phyloP scores from a whole-genome alignment of 2,113 vertebrate species.

The Phaethon lepturus region DNA sequence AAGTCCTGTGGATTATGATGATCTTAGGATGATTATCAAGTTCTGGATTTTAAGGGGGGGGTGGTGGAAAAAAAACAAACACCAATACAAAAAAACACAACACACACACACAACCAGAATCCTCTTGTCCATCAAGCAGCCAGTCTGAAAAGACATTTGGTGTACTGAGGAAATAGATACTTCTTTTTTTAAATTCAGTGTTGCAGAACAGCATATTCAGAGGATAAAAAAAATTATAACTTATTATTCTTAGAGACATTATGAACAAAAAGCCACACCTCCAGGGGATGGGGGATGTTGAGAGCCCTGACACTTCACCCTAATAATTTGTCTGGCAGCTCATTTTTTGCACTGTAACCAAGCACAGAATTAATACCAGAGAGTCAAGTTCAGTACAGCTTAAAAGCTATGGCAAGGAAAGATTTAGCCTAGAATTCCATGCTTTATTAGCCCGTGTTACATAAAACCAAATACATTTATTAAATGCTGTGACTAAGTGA shows the following conservation, averaged over 20 bases:
- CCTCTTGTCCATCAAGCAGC: background rate
- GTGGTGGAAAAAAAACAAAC: too few relatives aligned
- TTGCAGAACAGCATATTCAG: background rate
- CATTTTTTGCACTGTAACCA: background rate
- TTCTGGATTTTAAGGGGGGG: background rate
- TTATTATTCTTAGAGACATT: background rate
- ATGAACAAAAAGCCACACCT: background rate
- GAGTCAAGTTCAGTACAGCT: background rate
- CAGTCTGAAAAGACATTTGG: background rate
- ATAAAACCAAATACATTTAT: background rate
- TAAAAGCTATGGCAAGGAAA: background rate
- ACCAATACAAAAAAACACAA: background rate
- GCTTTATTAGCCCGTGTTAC: background rate
- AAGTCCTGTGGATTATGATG: background rate
- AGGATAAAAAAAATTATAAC: background rate
- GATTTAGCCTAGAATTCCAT: background rate
- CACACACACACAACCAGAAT: background rate
- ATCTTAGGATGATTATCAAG: background rate
- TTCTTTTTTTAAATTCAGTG: background rate
- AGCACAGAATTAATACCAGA: background rate
- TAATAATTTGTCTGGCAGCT: background rate
- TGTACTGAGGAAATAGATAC: background rate
- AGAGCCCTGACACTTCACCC: background rate
- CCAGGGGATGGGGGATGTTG: accelerated
- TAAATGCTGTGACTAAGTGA: background rate